Conservation (phyloP, 2,888 invertebrate genomes). For the Apamea monoglypha region DNA sequence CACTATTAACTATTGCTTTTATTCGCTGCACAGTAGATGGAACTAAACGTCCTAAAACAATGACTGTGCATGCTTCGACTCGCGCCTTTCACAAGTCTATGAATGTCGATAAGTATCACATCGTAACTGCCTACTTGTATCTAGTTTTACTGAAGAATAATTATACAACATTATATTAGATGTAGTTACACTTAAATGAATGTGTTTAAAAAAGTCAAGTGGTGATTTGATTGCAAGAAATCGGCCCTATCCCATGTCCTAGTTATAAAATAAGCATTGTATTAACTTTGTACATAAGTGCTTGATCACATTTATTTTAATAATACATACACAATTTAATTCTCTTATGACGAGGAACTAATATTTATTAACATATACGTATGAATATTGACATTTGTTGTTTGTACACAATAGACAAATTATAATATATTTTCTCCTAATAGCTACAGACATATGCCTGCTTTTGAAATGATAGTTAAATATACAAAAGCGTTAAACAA, state of each 20-base stretch:
- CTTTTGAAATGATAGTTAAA: constrained; percentile 33
- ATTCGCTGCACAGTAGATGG: constrained; percentile 54
- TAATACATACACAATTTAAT: constrained; percentile 25
- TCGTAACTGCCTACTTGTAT: constrained; percentile 74
- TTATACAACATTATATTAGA: constrained; percentile 67
- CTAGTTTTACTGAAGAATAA: constrained; percentile 67
- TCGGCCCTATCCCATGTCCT: constrained; percentile 17
- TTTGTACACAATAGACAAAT: constrained; percentile 37
- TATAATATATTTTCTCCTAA: constrained; percentile 4
- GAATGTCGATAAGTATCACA: constrained; percentile 73
- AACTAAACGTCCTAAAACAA: constrained; percentile 60
- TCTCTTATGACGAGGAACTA: constrained; percentile 19
- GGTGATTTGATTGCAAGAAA: constrained; percentile 44
- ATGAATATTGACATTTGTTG: constrained; percentile 36
- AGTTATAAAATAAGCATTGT: constrained; percentile 37
- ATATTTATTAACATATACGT: constrained; percentile 12
- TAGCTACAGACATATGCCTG: constrained; percentile 8
- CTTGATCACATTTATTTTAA: constrained; percentile 44
- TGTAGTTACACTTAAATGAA: constrained; percentile 50
- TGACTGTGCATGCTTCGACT: constrained; percentile 60
- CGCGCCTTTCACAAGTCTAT: constrained; percentile 70
- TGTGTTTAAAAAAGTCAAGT: constrained; percentile 38
- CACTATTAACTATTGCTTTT: constrained; percentile 62
- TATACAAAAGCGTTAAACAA: constrained; percentile 61
- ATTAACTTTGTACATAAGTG: constrained; percentile 59